Evolutionary conservation across 2,797 vertebrate genomes (phyloP).

Genomic region (Alexandromys oeconomus): DNA sequence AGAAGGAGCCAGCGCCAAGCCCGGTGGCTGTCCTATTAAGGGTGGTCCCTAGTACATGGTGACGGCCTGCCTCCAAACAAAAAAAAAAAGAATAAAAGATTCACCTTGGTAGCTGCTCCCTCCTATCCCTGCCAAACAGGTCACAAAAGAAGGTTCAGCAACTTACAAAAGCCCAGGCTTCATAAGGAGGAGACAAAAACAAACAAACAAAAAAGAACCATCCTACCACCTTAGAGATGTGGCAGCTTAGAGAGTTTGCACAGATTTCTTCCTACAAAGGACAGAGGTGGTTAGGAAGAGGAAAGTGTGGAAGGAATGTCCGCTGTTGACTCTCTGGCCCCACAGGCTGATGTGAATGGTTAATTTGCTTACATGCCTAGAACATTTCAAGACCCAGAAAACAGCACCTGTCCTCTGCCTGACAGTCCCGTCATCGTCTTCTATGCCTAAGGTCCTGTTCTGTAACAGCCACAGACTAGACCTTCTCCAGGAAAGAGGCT

Average conservation of each 20-base stretch:
- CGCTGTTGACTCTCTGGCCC: neutral
- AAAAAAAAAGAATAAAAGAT: neutral
- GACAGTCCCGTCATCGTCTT: neutral
- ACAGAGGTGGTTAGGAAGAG: neutral
- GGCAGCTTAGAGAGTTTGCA: neutral
- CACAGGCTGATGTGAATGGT: neutral
- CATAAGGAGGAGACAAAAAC: neutral
- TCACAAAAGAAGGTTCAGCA: constrained; percentile 8
- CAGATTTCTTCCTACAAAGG: neutral
- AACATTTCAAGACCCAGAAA: neutral
- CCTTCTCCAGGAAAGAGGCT: neutral
- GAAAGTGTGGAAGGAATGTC: neutral
- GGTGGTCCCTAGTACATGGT: neutral
- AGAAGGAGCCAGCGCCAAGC: neutral
- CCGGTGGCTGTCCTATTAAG: neutral
- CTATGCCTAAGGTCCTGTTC: neutral
- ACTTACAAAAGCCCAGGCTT: neutral
- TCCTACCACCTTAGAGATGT: no score
- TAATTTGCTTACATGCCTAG: neutral
- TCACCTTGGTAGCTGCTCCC: neutral
- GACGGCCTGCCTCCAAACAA: neutral
- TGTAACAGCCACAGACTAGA: neutral
- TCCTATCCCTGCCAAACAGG: neutral
- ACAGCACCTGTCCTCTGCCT: neutral
- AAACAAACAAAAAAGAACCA: neutral